Evolutionary conservation across 1,140 invertebrate species (phyloP), one percentile per base, ranked within the genome.

Genomic region (Frieseomelitta varia): DNA sequence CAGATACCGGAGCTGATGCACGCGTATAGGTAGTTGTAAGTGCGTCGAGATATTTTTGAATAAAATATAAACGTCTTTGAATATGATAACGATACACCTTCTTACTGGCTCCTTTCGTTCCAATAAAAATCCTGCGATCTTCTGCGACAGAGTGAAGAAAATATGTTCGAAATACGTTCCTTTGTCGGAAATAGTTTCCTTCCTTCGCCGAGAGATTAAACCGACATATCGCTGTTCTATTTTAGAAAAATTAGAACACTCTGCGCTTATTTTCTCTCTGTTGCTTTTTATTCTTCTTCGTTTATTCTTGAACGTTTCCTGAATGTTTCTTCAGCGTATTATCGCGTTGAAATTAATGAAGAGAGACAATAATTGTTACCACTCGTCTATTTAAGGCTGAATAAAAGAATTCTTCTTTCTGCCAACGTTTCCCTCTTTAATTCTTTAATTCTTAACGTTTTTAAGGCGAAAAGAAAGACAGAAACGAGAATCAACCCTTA

Each of bases 1-100:
- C 84, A 53, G 79, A 85, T 75, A 82, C 72, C 73, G 72, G 34
- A 81, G 84, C 47, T 51, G 53, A 58, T 34, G 63, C 58, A 85
- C 19, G 72, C 72, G 79, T 55, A 71, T 61, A 79, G 77, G 51
- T 80, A 79, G 77, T 47, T 84, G 30, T 84, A 84, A 84, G 68
- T 72, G 77, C 69, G 82, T 63, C 53, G 58, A 84, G 78, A 63
- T 79, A 69, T 79, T 84, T 80, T 80, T 27, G 27, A 78, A 79
- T 86, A 88, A 79, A 80, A 72, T 76, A 47, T 86, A 86, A 82
- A 58, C 75, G 79, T 55, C 21, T 61, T 63, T 74, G 21, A n/a
- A 53, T 61, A 84, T 15, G 21, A 55, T 58, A 14, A 39, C 12
- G 34, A 63, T 27, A 1, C 1, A 4, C 47, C 17, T 71, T 15